Evolutionary conservation across 2,113 vertebrate species (phyloP), one percentile per base, ranked within the genome.

Genomic region (Pelvicachromis taeniatus): DNA sequence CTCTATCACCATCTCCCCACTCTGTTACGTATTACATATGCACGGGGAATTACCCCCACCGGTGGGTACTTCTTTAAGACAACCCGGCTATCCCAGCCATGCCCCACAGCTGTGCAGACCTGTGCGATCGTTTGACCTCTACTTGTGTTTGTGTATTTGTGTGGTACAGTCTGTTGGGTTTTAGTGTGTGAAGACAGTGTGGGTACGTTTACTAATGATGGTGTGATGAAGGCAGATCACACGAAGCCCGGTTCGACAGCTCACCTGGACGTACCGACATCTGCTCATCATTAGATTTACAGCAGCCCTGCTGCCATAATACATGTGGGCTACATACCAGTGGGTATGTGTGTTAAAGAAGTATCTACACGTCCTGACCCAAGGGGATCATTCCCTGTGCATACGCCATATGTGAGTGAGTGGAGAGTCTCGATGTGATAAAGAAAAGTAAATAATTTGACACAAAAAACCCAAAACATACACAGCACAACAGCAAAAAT

Each of bases 381-480:
- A 53, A 6, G 52, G 19, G 52, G 9, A 53, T 53, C 9, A 6
- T 53, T 53, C 1, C 52, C 52, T 53, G 52, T 3, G 21, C 19
- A 53, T 29, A 29, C 3, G 55, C 23, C 9, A 16, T 29, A 58
- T 16, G 23, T 58, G 29, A 29, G 13, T 1, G 23, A 29, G 55
- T 5, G 7, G 55, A 56, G 54, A 56, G 55, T 58, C 23, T 58
- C 13, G 2, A 29, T 29, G 55, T 58, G 55, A 58, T 29, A 16
- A 2, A 58, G 23, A 58, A 31, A 4, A 31, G 29, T 29, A 29
- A 29, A 58, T 58, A 9, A 58, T 16, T 58, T 29, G 23, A 58
- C 55, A 13, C 16, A 29, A 29, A 53, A 3, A 0, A 0, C n/a
- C 12, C 54, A 14, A 56, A 29, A 26, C 11, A 56, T 1, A 58